Percentiles rank a stretch among this genome's conserved stretches.
Evolutionary conservation across 2,797 vertebrate genomes (phyloP).

Genomic region (Lagocephalus sceleratus): DNA sequence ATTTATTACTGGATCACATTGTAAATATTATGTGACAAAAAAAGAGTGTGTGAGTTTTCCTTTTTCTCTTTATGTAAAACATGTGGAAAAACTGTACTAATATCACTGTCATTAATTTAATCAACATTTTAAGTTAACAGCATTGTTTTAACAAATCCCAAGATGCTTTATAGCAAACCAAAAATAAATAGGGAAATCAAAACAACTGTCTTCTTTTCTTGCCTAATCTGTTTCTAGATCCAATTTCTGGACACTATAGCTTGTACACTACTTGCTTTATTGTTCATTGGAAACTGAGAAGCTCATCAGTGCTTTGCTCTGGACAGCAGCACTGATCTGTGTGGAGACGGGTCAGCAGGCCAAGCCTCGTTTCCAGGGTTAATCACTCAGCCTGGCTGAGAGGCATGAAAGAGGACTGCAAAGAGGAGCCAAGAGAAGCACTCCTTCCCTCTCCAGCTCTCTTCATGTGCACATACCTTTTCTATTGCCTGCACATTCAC

Average conservation of each 20-base stretch:
- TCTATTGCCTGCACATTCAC: constrained; percentile 43
- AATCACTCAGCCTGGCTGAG: constrained; percentile 72
- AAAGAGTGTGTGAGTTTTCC: constrained; percentile 27
- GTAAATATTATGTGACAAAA: constrained; percentile 50
- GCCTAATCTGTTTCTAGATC: constrained; percentile 21
- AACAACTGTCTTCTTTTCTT: no score
- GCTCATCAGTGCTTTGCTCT: constrained; percentile 39
- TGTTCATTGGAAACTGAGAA: constrained; percentile 72
- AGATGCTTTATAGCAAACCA: constrained; percentile 13
- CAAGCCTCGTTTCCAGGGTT: constrained; percentile 58
- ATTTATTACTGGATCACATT: constrained; percentile 55
- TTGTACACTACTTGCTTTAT: constrained; percentile 52
- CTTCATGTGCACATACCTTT: constrained; percentile 58
- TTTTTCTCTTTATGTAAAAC: constrained; percentile 32
- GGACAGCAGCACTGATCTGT: constrained; percentile 36
- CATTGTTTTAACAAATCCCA: no score
- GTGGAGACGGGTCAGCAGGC: constrained; percentile 53
- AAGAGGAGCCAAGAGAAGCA: constrained; percentile 67
- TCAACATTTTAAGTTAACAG: no score
- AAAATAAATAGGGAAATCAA: neutral
- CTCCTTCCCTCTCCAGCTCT: constrained; percentile 56
- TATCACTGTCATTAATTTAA: no score
- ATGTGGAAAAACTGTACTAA: no score
- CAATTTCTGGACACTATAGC: constrained; percentile 37
- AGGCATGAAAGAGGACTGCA: constrained; percentile 68